These are phyloP conservation scores for Caenorhabditis panamensis DNA, from an alignment of 2,888 invertebrate species.

Conservation along the genomic window DNA sequence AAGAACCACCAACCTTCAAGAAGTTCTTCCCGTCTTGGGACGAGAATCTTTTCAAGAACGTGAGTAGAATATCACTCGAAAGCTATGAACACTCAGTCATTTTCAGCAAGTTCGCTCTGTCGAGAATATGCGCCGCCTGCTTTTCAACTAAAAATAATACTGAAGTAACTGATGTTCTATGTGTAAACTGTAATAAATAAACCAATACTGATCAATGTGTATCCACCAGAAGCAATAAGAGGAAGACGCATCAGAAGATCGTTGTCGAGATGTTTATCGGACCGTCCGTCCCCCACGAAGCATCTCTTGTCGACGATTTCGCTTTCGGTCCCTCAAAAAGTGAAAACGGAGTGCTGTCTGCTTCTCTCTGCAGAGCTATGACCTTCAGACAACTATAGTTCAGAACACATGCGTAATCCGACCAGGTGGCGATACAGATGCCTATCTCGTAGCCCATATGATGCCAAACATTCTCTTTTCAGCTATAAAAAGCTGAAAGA, in stretches of 20 bases:
- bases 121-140: slow-evolving; percentile 78
- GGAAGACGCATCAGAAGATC: slow-evolving; percentile 37
- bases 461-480: slow-evolving; percentile 19
- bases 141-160: slow-evolving; percentile 69
- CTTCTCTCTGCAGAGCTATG: slow-evolving; percentile 18
- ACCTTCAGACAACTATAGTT: slow-evolving; percentile 31
- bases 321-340: slow-evolving; percentile 24
- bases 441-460: slow-evolving; percentile 32
- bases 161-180: not conserved
- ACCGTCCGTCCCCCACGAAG: slow-evolving; percentile 25
- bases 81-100: no score
- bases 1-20: slow-evolving; percentile 88
- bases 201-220: slow-evolving; percentile 1
- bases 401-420: slow-evolving; percentile 29
- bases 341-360: slow-evolving; percentile 36
- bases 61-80: slow-evolving; percentile 45
- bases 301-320: slow-evolving; percentile 30
- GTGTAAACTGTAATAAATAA: slow-evolving; percentile 15
- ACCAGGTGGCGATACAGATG: slow-evolving; percentile 12
- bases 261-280: slow-evolving; percentile 33
- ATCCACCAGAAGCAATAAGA: slow-evolving; percentile 1
- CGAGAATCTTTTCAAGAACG: slow-evolving; percentile 77
- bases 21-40: slow-evolving; percentile 89
- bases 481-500: slow-evolving; percentile 18
- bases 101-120: slow-evolving; percentile 75